A percentile compares a stretch with the other conserved stretches of the same genome.
phyloP scores from a whole-genome alignment of 2,797 vertebrate species.

The Manis javanica region DNA sequence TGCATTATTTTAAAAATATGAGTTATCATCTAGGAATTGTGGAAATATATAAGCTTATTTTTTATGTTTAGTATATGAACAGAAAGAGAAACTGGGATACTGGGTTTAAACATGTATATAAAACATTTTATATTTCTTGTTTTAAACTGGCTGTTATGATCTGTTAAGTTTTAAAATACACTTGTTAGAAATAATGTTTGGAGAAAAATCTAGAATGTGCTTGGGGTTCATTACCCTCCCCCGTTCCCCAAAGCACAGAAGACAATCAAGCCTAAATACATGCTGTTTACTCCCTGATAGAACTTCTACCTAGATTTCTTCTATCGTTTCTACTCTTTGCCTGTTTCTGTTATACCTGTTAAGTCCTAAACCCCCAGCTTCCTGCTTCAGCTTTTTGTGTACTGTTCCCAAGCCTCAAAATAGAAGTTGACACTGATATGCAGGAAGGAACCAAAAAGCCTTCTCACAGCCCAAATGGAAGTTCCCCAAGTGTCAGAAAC shows the following conservation, averaged over 20 bases:
- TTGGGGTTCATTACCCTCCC: not conserved
- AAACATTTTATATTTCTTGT: not conserved
- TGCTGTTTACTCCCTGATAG: not conserved
- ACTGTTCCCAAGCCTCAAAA: not conserved
- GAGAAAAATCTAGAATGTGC: slow-evolving; percentile 30
- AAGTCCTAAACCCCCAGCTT: not conserved
- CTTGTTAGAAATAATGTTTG: slow-evolving; percentile 17
- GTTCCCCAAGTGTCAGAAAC: not conserved
- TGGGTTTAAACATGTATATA: not conserved
- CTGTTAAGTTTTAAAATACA: not conserved
- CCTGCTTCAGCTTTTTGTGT: slow-evolving; percentile 19
- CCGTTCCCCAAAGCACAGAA: not conserved
- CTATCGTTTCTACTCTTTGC: not conserved
- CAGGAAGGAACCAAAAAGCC: slow-evolving; percentile 58
- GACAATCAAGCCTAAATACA: not conserved
- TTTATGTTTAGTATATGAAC: not conserved
- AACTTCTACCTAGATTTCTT: not conserved
- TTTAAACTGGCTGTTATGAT: not conserved
- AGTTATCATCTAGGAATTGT: not conserved
- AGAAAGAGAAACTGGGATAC: not conserved
- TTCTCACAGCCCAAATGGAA: not conserved
- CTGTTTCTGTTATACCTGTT: not conserved
- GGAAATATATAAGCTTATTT: not conserved
- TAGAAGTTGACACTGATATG: slow-evolving; percentile 10
- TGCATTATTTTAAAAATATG: not conserved